Evolutionary conservation across 53 echinoderm and acorn worm species (phyloP), one percentile per base, ranked within the genome.

Genomic region (Crossaster papposus): DNA sequence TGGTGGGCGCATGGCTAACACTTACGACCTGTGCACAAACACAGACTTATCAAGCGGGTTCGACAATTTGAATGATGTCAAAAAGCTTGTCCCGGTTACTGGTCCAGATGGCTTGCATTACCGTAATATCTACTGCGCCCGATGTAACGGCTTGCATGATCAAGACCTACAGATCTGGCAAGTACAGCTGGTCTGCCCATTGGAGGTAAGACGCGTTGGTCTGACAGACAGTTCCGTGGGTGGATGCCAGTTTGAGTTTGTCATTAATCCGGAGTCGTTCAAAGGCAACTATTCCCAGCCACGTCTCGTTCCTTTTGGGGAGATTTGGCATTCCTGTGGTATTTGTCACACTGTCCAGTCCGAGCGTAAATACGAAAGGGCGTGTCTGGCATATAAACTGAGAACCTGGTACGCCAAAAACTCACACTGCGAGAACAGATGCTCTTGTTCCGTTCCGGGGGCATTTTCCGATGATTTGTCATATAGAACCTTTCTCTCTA

Each of bases 151-250:
- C 78, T 3, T 78, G 6, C 8, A 28, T 24, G 78, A 78, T 10
- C 6, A n/a, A 24, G 50, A 78, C 13, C 50, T 78, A 28, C 78
- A 78, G 51, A 51, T 50, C 32, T 78, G 78, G 78, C 78, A 78
- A 44, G 51, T 78, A 17, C 10, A 51, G 51, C 51, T 78, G 51
- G 17, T 2, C n/a, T 78, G 78, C 22, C 78, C 78, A 7, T 32
- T 20, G 9, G 24, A 30, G 50, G 78, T 78, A 6, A 23, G n/a
- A 10, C n/a, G 6, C 32, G 32, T 28, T 78, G 78, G 78, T 50
- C 78, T 78, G 51, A 78, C 78, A n/a, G 78, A 78, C 51, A 51
- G 51, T n/a, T 78, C 78, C 13, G 78, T 78, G 28, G 51, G 78
- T 6, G 17, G 51, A 32, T 78, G 78, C n/a, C 6, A 2, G 51